These are phyloP conservation scores for Hylia prasina DNA, from an alignment of 2,113 vertebrate species.

Conservation along the genomic window DNA sequence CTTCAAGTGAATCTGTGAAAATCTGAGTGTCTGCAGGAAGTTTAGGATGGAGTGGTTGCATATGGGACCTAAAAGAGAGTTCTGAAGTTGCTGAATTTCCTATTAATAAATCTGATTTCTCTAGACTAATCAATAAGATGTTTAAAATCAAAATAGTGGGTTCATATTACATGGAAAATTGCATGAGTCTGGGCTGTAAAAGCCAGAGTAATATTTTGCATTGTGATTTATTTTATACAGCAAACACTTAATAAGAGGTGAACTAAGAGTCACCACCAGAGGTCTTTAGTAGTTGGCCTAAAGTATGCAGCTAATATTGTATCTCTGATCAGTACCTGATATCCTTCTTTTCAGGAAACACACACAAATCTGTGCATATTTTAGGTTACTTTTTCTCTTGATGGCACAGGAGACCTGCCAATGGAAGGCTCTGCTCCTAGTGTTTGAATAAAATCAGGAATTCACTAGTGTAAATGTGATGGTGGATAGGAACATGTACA, in stretches of 20 bases:
- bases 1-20: background rate
- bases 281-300: background rate
- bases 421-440: background rate
- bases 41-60: background rate
- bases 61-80: background rate
- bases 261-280: background rate
- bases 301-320: background rate
- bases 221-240: background rate
- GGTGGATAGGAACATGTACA: accelerated
- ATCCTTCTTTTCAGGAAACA: background rate
- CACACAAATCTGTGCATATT: background rate
- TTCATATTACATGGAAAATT: background rate
- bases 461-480: background rate
- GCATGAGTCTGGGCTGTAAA: background rate
- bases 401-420: background rate
- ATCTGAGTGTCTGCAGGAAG: background rate
- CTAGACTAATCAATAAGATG: background rate
- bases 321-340: background rate
- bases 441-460: background rate
- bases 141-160: background rate
- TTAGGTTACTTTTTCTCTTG: background rate
- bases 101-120: background rate
- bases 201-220: background rate
- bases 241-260: background rate
- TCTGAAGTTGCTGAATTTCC: background rate